These are phyloP conservation scores for Burhinus bistriatus DNA, from an alignment of 2,113 vertebrate species.

Conservation along the genomic window DNA sequence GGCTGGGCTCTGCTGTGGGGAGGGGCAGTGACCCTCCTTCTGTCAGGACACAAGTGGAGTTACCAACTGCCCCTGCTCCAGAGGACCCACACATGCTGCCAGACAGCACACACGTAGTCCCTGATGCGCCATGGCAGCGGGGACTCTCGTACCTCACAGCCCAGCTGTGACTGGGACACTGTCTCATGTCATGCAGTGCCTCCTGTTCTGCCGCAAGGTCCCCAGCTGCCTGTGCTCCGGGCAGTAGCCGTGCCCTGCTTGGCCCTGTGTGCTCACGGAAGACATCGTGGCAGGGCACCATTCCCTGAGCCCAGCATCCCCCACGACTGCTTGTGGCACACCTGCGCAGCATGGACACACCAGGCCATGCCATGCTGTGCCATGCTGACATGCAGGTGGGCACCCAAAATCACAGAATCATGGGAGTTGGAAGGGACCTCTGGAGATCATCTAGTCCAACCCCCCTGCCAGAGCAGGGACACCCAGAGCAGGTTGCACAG, in stretches of 20 bases:
- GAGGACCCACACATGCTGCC: background rate
- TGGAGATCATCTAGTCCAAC: no score
- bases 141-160: accelerated
- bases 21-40: background rate
- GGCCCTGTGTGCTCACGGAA: background rate
- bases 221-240: background rate
- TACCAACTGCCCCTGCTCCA: background rate
- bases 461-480: no score
- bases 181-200: background rate
- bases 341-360: accelerated
- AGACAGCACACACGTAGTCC: accelerated
- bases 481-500: no score
- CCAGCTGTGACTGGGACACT: background rate
- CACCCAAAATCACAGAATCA: no score
- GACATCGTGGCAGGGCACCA: background rate
- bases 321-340: background rate
- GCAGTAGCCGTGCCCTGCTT: background rate
- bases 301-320: background rate
- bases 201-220: background rate
- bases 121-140: accelerated
- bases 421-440: no score
- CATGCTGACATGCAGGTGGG: background rate
- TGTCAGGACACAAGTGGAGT: background rate
- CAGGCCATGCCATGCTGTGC: background rate
- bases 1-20: background rate